Conservation (phyloP, 2,113 vertebrate species). For the Aix galericulata region DNA sequence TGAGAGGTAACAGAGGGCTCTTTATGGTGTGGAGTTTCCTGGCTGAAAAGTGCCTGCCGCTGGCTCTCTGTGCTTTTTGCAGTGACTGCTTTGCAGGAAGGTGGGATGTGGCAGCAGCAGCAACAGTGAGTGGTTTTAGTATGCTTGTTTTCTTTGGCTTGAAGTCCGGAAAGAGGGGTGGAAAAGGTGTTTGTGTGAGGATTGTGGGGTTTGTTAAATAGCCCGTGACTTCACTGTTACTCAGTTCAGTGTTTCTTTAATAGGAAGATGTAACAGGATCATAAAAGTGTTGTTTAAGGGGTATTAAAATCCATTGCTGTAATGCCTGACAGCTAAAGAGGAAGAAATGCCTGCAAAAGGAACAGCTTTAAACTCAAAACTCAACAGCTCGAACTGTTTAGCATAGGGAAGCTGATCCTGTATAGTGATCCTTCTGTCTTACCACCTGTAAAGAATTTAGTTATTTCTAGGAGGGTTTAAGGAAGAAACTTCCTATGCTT, state of each 20-base stretch:
- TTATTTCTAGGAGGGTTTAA: background rate
- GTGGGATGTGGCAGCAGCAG: background rate
- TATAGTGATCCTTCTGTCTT: background rate
- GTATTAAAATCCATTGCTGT: background rate
- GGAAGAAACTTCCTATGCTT: background rate
- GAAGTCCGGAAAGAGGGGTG: background rate
- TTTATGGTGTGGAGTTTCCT: conserved; percentile 13
- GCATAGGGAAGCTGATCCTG: background rate
- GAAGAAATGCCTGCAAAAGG: background rate
- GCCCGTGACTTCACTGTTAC: background rate
- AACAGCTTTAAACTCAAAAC: background rate
- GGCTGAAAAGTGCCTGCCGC: background rate
- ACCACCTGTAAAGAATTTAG: background rate
- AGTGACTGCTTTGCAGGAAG: background rate
- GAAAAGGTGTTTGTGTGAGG: background rate
- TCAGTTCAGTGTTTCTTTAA: background rate
- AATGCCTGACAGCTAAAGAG: background rate
- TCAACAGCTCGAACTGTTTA: background rate
- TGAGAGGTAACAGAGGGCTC: conserved; percentile 8
- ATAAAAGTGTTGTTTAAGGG: background rate
- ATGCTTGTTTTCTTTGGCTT: background rate
- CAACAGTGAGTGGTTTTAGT: background rate
- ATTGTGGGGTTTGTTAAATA: background rate
- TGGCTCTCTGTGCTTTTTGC: background rate
- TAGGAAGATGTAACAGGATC: conserved; percentile 8